Conservation (phyloP, 1,140 invertebrate species). For the Galleria mellonella region DNA sequence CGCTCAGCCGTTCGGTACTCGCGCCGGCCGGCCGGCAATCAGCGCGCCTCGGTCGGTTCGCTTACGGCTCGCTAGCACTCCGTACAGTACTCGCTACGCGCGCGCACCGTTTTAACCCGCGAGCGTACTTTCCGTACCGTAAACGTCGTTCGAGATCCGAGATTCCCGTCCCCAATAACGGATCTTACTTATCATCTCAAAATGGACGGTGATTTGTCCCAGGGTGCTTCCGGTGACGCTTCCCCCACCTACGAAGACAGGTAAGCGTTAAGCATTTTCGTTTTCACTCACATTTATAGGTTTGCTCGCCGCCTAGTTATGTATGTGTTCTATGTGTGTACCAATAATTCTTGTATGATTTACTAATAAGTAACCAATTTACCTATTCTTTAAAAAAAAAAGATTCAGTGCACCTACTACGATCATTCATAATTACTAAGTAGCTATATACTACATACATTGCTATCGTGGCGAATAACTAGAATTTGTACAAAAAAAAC, state of each 20-base stretch:
- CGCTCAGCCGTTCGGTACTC: conserved; percentile 1
- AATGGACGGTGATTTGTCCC: conserved; percentile 54
- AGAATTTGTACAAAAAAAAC: no score
- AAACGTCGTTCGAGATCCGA: conserved; percentile 12
- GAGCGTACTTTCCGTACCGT: conserved; percentile 18
- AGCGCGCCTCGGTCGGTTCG: conserved; percentile 1
- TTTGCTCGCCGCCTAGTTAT: neutral
- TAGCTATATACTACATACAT: no score
- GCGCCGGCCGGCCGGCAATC: conserved; percentile 4
- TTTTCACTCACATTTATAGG: neutral
- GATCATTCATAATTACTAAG: no score
- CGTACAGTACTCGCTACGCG: conserved; percentile 2
- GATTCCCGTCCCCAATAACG: conserved; percentile 9
- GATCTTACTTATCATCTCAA: conserved; percentile 8
- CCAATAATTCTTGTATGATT: no score
- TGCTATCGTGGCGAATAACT: no score
- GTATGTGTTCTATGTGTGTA: no score
- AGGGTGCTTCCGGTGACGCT: conserved; percentile 38
- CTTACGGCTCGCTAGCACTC: conserved; percentile 1
- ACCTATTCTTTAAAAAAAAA: no score
- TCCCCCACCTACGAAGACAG: conserved; percentile 53
- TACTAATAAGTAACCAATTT: no score
- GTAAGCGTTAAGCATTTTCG: conserved; percentile 19
- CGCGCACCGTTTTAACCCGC: conserved; percentile 20
- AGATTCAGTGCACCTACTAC: no score